Base-by-base conservation (phyloP, 2,797 vertebrate species). In the Coregonus sp. region DNA sequence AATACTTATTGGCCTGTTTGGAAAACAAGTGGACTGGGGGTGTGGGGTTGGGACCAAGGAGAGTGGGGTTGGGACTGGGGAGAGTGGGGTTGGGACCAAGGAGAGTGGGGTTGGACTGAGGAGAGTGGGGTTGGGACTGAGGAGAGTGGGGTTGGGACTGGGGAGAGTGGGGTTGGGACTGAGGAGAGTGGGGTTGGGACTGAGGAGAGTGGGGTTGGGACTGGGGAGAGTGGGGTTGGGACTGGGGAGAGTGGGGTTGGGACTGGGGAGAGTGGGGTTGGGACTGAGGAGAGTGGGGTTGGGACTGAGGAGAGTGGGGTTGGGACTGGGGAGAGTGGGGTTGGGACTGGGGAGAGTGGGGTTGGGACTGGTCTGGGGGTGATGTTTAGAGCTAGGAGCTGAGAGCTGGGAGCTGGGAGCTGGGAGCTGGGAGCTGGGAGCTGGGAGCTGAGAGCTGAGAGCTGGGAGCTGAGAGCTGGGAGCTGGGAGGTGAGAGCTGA, bases 1-100 rank as follows among this genome's bases (percentile, higher is more conserved):
- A 67, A 67, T 33, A 67, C 66, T 67, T 67, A 67, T 67, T 67
- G 66, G 66, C 15, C 65, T 67, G 65, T 29, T 67, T 67, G 5
- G 31, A 18, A 5, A 16, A 31, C 65, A 12, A 33, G 31, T 18
- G 33, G 65, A 66, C 63, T 29, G 63, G 29, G 29, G 65, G 31
- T 3, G 12, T 47, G 40, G 37, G 29, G 52, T 4, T 61, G 59
- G 7, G 25, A 18, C n/a, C 9, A 59, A 33, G 35, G 25, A 31
- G 51, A 9, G 54, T 37, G 15, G 15, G 5, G 12, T 12, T 18
- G 31, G 33, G 65, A 66, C 63, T 29, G 63, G 11, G 29, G 65
- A 25, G 31, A 1, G 12, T 47, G 40, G 37, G 29, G 52, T 4
- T 63, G 59, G 7, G 25, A 67, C 11, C 15, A 9, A 14, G 29